Base-by-base conservation (phyloP, 2,888 invertebrate genomes). In the Polia nebulosa region DNA sequence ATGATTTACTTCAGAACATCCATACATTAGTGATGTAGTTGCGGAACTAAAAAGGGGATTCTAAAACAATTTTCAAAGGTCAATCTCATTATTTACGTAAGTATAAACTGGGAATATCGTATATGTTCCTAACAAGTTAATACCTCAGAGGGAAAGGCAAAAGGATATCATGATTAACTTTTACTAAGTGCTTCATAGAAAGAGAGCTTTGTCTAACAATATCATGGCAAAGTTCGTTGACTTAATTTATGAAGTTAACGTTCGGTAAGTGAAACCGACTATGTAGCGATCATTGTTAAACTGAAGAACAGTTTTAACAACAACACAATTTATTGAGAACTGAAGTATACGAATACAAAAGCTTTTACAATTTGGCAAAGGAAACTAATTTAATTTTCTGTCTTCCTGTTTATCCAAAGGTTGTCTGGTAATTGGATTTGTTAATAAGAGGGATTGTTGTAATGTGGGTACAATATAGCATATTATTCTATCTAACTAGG, bases 131-230 rank as follows among this genome's bases (percentile, higher is more conserved):
- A 80, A 72, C 39, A 66, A 77, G 71, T 72, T 77, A 57, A 62
- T 49, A 58, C 44, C 61, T 61, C 39, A n/a, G 41, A 60, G 57
- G 20, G 34, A 55, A 64, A 15, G 41, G 44, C 47, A 22, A 72
- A 73, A 57, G 44, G 57, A 47, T 70, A 72, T 53, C 27, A 60
- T 72, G 49, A 73, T 78, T 74, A 74, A 73, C 60, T 80, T 82
- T 64, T 56, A 59, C 53, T 53, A 60, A 76, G 64, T 63, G 60
- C 51, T 51, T 71, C 34, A 57, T 49, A 65, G 63, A 77, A 65
- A 61, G 52, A 49, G 25, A 17, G 34, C 52, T 71, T 68, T 44
- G 56, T 65, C 34, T 53, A 51, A 68, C 69, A 70, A 63, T 75
- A 75, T 61, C 60, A 57, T 61, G 34, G 2, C 63, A 22, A 80